phyloP scores from a whole-genome alignment of 2,888 invertebrate species.

The Ametastegia equiseti region DNA sequence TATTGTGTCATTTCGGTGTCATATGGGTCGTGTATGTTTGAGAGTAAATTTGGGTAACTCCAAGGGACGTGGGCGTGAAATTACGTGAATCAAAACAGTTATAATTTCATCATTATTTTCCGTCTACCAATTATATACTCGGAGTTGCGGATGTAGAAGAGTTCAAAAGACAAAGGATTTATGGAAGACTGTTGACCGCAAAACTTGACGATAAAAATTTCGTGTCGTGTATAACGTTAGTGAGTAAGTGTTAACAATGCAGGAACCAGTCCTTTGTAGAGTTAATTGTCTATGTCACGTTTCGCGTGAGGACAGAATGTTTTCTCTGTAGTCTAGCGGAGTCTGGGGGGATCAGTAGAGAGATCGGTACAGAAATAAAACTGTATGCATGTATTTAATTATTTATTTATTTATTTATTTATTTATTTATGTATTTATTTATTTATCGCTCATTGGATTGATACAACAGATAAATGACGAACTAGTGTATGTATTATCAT shows the following conservation, averaged over 20 bases:
- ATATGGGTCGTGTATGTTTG: background rate
- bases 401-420: background rate
- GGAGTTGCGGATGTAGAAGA: background rate
- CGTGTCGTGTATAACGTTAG: no score
- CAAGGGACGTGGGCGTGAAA: background rate
- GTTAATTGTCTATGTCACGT: conserved; percentile 24
- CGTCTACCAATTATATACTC: background rate
- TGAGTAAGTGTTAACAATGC: background rate
- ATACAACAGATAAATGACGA: background rate
- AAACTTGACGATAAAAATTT: background rate
- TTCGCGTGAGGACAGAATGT: background rate
- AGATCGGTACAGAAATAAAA: background rate
- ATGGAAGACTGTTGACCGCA: background rate
- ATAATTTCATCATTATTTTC: background rate
- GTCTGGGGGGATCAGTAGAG: background rate
- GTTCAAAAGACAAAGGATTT: background rate
- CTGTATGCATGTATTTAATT: background rate
- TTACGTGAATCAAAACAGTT: background rate
- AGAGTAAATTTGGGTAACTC: background rate
- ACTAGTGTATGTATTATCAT: background rate
- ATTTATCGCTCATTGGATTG: background rate
- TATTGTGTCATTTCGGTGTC: background rate
- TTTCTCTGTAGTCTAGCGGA: background rate
- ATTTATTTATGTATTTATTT: background rate
- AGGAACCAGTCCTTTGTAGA: background rate